Base-by-base conservation (phyloP, 64 coral and sea anemone genomes). In the Porites lutea region DNA sequence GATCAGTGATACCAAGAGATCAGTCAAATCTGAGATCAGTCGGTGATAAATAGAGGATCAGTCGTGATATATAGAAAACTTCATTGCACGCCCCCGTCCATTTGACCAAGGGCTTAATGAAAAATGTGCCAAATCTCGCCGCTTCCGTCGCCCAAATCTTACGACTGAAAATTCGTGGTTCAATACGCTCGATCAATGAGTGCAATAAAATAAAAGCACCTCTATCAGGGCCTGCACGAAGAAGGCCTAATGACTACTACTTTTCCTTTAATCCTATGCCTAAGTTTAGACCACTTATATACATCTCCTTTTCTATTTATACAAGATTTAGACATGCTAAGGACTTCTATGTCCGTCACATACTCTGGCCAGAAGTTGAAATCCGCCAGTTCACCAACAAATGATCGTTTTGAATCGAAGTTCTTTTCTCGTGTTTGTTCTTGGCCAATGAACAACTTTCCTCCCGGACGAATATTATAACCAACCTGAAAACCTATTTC, bases 371-470 rank as follows among this genome's bases (percentile, higher is more conserved):
- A 84, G 49, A 84, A 21, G 19, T 84, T 84, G 47, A 84, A 84
- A 8, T 68, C 48, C 8, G 22, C 61, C 61, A 84, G 62, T 64
- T 84, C 63, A 14, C 81, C 81, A 18, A 21, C 47, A n/a, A 84
- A 84, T 19, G 81, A 65, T 11, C 45, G 45, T 8, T 11, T 76
- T 2, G 46, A 12, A 50, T 84, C 63, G 13, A 84, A 67, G 16
- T 44, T 48, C 18, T 84, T 84, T 14, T 13, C 16, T 10, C 16
- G 8, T 14, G 8, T 10, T 68, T 84, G 81, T 50, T 84, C 44
- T 52, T 84, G 81, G 8, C 81, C 81, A n/a, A 84, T 16, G 9
- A 84, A 61, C 9, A 84, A 49, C 3, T 13, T 84, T 69, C 46
- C 81, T 6, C 59, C 59, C 8, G 81, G 47, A 8, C 3, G 6